Percentiles rank a stretch among this genome's conserved stretches.
Conservation (phyloP, 2,113 vertebrate species). For the Pogona vitticeps region DNA sequence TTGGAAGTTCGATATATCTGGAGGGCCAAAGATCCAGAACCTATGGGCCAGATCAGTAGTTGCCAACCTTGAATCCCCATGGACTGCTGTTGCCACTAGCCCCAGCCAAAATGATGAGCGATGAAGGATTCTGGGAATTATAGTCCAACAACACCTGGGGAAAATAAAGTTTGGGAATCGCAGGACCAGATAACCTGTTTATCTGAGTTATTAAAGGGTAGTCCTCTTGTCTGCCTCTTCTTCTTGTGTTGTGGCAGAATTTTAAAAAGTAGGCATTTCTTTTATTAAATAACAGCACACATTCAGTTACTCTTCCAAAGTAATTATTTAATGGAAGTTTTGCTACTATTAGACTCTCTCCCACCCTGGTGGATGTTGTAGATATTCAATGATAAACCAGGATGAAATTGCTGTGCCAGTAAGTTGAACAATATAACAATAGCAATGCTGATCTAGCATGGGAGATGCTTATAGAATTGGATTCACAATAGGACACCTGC, state of each 20-base stretch:
- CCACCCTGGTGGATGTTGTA: background rate
- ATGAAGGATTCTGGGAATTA: no score
- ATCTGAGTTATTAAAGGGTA: background rate
- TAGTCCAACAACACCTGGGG: no score
- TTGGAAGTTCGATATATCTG: background rate
- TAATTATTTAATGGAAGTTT: background rate
- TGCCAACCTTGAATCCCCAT: no score
- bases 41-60: no score
- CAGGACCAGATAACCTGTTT: background rate
- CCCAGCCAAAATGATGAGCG: no score
- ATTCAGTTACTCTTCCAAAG: background rate
- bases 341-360: background rate
- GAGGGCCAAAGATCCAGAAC: no score
- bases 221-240: background rate
- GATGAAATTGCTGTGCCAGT: background rate
- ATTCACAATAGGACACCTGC: background rate
- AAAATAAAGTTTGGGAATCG: no score
- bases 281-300: background rate
- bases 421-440: fast-evolving
- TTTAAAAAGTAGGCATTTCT: conserved; percentile 3
- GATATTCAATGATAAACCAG: background rate
- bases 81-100: no score
- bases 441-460: background rate
- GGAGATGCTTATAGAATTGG: background rate
- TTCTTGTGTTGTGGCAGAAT: conserved; percentile 9